phyloP scores from a whole-genome alignment of 2,888 invertebrate genomes.

The Meteorus colon region DNA sequence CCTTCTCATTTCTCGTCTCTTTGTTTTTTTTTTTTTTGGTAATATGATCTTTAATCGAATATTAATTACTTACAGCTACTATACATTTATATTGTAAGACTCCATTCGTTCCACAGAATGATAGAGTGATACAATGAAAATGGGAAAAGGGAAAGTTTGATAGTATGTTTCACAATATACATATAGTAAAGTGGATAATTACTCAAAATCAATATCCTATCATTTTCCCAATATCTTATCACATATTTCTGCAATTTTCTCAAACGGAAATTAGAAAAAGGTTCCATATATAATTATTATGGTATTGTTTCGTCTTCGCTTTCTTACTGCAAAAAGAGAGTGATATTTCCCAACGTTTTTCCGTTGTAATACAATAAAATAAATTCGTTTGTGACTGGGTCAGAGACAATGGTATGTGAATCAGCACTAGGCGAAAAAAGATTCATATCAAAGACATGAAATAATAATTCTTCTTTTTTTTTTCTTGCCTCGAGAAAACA shows the following conservation, averaged over 20 bases:
- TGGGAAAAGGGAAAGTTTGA: not conserved
- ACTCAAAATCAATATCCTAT: not conserved
- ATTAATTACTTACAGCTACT: not conserved
- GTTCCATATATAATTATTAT: not conserved
- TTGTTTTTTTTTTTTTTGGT: not conserved
- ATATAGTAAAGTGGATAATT: not conserved
- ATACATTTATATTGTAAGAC: not conserved
- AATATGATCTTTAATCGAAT: not conserved
- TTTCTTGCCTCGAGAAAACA: not conserved
- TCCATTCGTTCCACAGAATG: not conserved
- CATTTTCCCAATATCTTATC: no score
- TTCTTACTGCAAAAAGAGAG: conserved; percentile 35
- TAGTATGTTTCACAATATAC: not conserved
- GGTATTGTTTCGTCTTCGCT: not conserved
- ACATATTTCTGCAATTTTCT: no score
- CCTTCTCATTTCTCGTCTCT: not conserved
- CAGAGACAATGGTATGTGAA: conserved; percentile 49
- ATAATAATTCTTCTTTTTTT: conserved; percentile 1
- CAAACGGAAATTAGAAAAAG: not conserved
- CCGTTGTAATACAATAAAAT: not conserved
- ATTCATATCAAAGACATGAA: conserved; percentile 9
- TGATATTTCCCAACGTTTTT: not conserved
- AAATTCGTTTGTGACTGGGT: conserved; percentile 35
- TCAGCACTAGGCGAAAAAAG: conserved; percentile 40
- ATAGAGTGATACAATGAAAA: not conserved